A percentile compares a stretch with the other conserved stretches of the same genome.
Conservation (phyloP, 2,113 vertebrate genomes). For the Boleophthalmus pectinirostris region DNA sequence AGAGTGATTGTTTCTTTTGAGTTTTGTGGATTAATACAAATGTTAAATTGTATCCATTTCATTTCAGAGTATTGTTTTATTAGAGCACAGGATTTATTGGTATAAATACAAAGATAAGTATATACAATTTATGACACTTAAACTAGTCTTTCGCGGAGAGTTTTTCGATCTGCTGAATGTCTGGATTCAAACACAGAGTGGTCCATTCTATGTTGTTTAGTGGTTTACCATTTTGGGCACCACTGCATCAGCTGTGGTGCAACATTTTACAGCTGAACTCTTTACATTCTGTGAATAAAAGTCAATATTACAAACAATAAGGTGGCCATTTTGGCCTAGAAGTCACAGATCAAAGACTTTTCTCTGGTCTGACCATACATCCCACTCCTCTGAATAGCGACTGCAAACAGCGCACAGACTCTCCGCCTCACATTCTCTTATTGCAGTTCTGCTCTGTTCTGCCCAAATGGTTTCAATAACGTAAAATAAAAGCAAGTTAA, state of each 20-base stretch:
- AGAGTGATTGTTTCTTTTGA: conserved; percentile 64
- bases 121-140: conserved; percentile 73
- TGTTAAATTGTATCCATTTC: conserved; percentile 71
- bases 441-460: conserved; percentile 59
- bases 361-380: conserved; percentile 13
- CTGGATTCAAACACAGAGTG: conserved; percentile 54
- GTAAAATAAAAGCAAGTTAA: conserved; percentile 70
- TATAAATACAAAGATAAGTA: conserved; percentile 77
- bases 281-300: conserved; percentile 64
- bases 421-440: conserved; percentile 48
- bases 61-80: conserved; percentile 73
- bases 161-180: conserved; percentile 49
- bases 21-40: conserved; percentile 73
- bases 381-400: conserved; percentile 41
- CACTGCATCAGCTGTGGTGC: conserved; percentile 18
- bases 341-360: conserved; percentile 42
- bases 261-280: conserved; percentile 58
- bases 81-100: conserved; percentile 74
- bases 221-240: conserved; percentile 54
- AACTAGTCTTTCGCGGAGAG: conserved; percentile 52
- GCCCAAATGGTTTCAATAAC: conserved; percentile 53
- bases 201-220: conserved; percentile 25
- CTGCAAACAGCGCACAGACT: conserved; percentile 43
- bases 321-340: conserved; percentile 42
- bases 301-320: conserved; percentile 57